These are phyloP conservation scores for Podiceps cristatus DNA, from an alignment of 2,113 vertebrate genomes.

Conservation along the genomic window DNA sequence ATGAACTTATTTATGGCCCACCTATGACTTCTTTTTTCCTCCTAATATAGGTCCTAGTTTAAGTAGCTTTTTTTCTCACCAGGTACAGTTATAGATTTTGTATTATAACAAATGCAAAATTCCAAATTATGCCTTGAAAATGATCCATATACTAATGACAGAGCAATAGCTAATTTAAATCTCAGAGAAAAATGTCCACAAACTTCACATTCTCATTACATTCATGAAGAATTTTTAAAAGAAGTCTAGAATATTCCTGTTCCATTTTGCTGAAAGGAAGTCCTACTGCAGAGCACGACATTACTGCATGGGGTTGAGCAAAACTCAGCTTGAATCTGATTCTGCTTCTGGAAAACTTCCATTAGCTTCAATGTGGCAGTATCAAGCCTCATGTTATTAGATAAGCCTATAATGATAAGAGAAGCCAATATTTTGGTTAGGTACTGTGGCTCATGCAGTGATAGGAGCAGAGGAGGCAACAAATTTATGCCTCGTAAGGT, in stretches of 20 bases:
- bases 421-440: slow-evolving; percentile 36
- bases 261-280: background rate
- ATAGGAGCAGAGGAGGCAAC: background rate
- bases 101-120: background rate
- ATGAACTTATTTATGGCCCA: background rate
- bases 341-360: background rate
- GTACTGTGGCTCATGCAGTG: background rate
- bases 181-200: background rate
- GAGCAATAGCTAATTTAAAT: background rate
- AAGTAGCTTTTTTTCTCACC: background rate
- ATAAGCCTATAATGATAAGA: background rate
- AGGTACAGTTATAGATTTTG: background rate
- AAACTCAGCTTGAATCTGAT: background rate
- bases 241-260: background rate
- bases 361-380: background rate
- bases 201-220: background rate
- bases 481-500: background rate
- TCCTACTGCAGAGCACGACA: background rate
- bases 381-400: background rate
- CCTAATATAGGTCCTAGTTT: background rate
- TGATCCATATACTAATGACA: background rate
- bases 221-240: background rate
- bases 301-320: background rate
- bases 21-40: rapidly evolving
- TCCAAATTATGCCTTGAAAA: background rate